These are phyloP conservation scores for Chloroclystis v-ata DNA, from an alignment of 2,888 invertebrate species.

Conservation along the genomic window DNA sequence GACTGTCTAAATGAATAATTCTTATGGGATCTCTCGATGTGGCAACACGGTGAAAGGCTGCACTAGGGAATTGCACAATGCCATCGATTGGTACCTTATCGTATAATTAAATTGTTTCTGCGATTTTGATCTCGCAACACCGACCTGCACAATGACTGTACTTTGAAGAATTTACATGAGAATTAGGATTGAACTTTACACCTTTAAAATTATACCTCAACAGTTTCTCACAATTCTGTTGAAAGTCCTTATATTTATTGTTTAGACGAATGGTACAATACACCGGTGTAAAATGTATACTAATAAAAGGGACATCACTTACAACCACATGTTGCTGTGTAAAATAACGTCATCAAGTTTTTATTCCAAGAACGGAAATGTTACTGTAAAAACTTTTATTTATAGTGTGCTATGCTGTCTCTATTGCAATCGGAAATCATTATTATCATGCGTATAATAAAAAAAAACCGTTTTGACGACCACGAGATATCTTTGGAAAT, in stretches of 20 bases:
- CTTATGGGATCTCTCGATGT: constrained; percentile 40
- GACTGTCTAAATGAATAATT: constrained; percentile 33
- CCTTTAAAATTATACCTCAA: constrained; percentile 14
- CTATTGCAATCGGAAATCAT: constrained; percentile 2
- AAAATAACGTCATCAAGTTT: background rate
- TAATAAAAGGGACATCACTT: no score
- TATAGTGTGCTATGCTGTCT: no score
- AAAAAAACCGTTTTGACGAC: background rate
- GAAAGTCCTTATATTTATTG: constrained; percentile 1
- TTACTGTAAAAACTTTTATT: background rate
- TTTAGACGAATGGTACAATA: background rate
- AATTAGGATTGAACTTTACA: constrained; percentile 22
- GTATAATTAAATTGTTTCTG: constrained; percentile 39
- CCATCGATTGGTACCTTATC: constrained; percentile 26
- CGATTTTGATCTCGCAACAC: constrained; percentile 26
- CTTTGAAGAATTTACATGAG: constrained; percentile 27
- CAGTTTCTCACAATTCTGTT: constrained; percentile 12
- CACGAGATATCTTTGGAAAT: constrained; percentile 1
- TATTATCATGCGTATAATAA: background rate
- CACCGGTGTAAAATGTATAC: no score
- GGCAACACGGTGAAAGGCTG: constrained; percentile 37
- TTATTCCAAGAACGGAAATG: background rate
- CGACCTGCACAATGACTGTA: constrained; percentile 21
- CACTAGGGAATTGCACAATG: constrained; percentile 37
- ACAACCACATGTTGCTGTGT: no score